Evolutionary conservation across 2,113 vertebrate species (phyloP).

Genomic region (Falco punctatus): DNA sequence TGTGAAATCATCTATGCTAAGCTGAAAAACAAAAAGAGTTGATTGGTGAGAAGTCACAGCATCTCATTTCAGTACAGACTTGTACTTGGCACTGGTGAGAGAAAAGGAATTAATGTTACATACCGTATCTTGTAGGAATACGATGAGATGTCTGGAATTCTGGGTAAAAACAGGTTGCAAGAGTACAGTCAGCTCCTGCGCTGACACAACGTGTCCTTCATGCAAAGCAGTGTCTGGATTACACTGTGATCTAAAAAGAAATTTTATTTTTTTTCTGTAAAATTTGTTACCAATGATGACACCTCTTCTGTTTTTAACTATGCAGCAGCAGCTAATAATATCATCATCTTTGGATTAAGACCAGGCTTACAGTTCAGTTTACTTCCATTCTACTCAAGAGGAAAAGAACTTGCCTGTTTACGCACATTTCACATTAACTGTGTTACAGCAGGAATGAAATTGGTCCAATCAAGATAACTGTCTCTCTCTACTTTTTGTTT

Average conservation of each 20-base stretch:
- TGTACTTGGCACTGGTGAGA: neutral
- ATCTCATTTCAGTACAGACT: neutral
- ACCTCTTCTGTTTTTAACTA: neutral
- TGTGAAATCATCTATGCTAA: conserved; percentile 67
- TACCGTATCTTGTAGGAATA: conserved; percentile 64
- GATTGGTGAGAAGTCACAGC: neutral
- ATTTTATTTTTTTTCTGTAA: neutral
- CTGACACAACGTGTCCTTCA: conserved; percentile 38
- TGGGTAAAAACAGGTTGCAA: conserved; percentile 9
- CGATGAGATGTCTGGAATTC: conserved; percentile 35
- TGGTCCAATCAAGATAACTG: neutral
- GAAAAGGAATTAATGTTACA: neutral
- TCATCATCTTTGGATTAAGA: neutral
- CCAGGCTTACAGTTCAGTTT: neutral
- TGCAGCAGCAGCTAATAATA: neutral
- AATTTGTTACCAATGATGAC: neutral
- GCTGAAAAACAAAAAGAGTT: conserved; percentile 57
- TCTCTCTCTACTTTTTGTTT: neutral
- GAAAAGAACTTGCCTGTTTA: neutral
- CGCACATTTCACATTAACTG: neutral
- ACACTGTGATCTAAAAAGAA: conserved; percentile 66
- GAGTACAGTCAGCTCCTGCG: conserved; percentile 3
- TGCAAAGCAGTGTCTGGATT: conserved; percentile 20
- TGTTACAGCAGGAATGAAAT: neutral
- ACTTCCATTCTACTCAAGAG: neutral